Evolutionary conservation across 2,888 invertebrate species (phyloP), one percentile per base, ranked within the genome.

Genomic region (Thera britannica): DNA sequence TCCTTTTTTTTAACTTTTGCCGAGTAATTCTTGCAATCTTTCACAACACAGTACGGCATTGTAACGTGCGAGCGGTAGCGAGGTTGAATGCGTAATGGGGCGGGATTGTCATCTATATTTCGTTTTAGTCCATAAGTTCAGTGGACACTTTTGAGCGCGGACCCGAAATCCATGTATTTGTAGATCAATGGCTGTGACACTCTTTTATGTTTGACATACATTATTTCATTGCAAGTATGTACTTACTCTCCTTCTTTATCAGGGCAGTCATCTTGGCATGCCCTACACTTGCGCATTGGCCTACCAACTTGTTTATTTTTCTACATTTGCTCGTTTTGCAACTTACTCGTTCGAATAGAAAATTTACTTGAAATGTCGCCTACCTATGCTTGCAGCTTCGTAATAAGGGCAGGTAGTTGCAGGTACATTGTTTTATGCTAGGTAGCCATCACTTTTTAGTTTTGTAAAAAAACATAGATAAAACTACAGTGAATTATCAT

Each of bases 181-280:
- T n/a, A n/a, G n/a, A n/a, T n/a, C n/a, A n/a, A n/a, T n/a, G n/a
- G 83, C 88, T 88, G 89, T 90, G 88, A 88, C 88, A 90, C 85
- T 88, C 87, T 87, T 89, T 87, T 86, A 85, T 85, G 83, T 89
- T 89, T 90, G 89, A 88, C 87, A 89, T 85, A 86, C 87, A 87
- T 88, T 82, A 85, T 87, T 89, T 84, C 83, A 83, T 81, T 80
- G 83, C 83, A 86, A 81, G 77, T 80, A 80, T 84, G 82, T 82
- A 83, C 78, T 81, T 78, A 81, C 78, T 80, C 81, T 80, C 80
- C 79, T 81, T 79, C 71, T 79, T 78, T 75, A 74, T 74, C 72
- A 65, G 69, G 66, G 61, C 72, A 63, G 71, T 66, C 73, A 76
- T 79, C 75, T 75, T 72, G 73, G 58, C 60, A 58, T 68, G 71